A percentile compares a stretch with the other conserved stretches of the same genome.
Conservation (phyloP, 2,797 vertebrate species). For the Clarias laeviceps region DNA sequence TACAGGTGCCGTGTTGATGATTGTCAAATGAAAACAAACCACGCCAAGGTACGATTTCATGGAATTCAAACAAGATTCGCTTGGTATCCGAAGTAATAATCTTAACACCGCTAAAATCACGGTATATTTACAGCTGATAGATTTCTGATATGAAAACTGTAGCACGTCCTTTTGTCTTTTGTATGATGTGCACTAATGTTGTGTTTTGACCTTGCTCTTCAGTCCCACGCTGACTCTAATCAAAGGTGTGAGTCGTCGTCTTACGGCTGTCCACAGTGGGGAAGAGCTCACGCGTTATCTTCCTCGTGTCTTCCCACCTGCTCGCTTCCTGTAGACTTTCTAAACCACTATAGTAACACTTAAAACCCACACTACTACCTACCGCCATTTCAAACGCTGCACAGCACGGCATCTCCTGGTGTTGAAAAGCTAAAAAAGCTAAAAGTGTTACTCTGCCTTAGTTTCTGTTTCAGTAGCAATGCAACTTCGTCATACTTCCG, state of each 20-base stretch:
- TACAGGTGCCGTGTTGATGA: background rate
- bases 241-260: constrained; percentile 47
- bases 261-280: constrained; percentile 38
- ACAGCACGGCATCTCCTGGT: constrained; percentile 4
- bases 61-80: background rate
- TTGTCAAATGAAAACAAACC: background rate
- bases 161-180: background rate
- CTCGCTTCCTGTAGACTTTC: constrained; percentile 5
- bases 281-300: constrained; percentile 42
- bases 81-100: background rate
- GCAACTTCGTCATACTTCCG: background rate
- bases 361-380: background rate
- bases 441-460: background rate
- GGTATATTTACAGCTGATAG: too few relatives aligned
- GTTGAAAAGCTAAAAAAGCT: background rate
- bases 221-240: constrained; percentile 49
- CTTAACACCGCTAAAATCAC: background rate
- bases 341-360: background rate
- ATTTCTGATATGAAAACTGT: background rate
- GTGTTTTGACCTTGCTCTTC: constrained; percentile 46
- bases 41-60: background rate
- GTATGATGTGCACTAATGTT: background rate
- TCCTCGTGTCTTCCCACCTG: constrained; percentile 28
- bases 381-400: background rate
- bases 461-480: background rate